These are phyloP conservation scores for Zootoca vivipara DNA, from an alignment of 2,113 vertebrate species.

Conservation along the genomic window DNA sequence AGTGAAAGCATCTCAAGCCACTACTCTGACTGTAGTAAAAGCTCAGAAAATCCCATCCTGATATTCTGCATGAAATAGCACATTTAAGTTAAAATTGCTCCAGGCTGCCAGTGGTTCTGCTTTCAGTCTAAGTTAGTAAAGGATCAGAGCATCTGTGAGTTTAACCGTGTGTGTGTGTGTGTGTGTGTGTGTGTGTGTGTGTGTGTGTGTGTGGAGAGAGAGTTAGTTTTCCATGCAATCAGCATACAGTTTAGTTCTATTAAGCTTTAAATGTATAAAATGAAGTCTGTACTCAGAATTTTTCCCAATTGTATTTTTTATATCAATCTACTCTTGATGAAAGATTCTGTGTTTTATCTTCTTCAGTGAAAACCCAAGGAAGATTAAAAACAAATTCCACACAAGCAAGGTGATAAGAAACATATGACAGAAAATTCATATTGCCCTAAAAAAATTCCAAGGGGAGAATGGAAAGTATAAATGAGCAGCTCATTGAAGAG, in stretches of 20 bases:
- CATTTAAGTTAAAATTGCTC: conserved; percentile 63
- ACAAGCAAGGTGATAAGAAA: conserved; percentile 27
- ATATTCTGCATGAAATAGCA: conserved; percentile 45
- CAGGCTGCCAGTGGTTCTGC: conserved; percentile 46
- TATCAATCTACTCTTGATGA: conserved; percentile 28
- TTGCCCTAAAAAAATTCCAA: conserved; percentile 41
- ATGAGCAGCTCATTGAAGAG: conserved; percentile 39
- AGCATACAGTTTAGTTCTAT: conserved; percentile 46
- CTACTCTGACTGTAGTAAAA: conserved; percentile 53
- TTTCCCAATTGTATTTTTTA: conserved; percentile 33
- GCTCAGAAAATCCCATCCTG: conserved; percentile 39
- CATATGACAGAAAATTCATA: conserved; percentile 46
- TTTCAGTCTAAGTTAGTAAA: conserved; percentile 47
- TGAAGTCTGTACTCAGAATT: conserved; percentile 32
- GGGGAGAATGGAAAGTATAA: conserved; percentile 28
- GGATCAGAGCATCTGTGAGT: conserved; percentile 41
- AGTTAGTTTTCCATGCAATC: conserved; percentile 31
- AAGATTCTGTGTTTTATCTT: not conserved
- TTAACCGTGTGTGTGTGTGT: conserved; percentile 11
- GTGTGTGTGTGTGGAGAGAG: not conserved
- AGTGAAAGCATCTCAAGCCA: conserved; percentile 53
- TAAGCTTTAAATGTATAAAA: conserved; percentile 31
- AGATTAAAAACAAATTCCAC: conserved; percentile 41
- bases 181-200: not conserved
- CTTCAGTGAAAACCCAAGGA: conserved; percentile 32